Percentiles rank a stretch among this genome's conserved stretches.
Evolutionary conservation across 2,113 vertebrate genomes (phyloP).

Genomic region (Podilymbus podiceps): DNA sequence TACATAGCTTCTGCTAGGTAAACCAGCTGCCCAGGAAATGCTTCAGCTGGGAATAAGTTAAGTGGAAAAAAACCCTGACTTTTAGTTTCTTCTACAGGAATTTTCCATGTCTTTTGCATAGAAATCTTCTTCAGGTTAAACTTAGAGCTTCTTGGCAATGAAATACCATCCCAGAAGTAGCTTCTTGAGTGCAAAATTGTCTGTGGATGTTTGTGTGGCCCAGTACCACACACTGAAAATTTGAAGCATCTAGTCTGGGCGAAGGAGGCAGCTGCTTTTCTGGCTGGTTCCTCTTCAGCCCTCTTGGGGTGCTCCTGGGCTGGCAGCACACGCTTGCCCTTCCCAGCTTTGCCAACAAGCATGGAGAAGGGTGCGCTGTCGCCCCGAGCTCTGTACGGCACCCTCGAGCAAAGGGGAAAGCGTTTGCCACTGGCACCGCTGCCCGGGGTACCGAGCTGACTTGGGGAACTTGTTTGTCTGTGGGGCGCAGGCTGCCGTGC

Average conservation of each 20-base stretch:
- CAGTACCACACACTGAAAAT: neutral
- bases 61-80: fast-evolving
- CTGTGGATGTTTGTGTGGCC: neutral
- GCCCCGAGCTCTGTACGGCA: neutral
- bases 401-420: neutral
- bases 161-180: neutral
- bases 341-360: neutral
- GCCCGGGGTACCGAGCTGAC: fast-evolving
- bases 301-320: neutral
- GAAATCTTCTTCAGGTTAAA: neutral
- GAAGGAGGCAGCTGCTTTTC: neutral
- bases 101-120: neutral
- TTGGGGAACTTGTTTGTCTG: neutral
- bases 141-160: neutral
- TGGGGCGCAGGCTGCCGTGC: neutral
- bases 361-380: neutral
- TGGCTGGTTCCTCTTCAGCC: neutral
- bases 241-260: neutral
- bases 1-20: neutral
- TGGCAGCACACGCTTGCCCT: neutral
- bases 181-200: neutral
- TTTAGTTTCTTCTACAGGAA: neutral
- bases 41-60: neutral
- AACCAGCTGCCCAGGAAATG: neutral
- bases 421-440: neutral